phyloP scores from a whole-genome alignment of 2,888 invertebrate genomes.

The Mantis religiosa region DNA sequence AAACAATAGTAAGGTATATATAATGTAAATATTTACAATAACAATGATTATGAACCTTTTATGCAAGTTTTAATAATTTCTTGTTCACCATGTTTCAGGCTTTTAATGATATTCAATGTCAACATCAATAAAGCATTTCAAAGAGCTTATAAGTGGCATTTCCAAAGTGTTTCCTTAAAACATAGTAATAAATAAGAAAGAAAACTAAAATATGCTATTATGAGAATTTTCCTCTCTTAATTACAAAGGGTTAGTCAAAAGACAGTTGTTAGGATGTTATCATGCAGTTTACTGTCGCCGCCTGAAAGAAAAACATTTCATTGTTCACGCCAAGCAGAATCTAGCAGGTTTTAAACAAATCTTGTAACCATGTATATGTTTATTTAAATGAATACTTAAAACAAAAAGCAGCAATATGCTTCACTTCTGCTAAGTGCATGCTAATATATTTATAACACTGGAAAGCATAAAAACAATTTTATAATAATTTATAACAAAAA shows the following conservation, averaged over 20 bases:
- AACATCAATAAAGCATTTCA: background rate
- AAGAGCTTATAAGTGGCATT: background rate
- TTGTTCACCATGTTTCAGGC: background rate
- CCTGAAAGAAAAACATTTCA: conserved; percentile 29
- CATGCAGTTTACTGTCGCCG: conserved; percentile 32
- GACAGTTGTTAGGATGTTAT: conserved; percentile 8
- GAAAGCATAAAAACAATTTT: background rate
- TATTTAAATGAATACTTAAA: background rate
- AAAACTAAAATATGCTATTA: background rate
- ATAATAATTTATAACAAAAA: background rate
- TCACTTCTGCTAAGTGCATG: background rate
- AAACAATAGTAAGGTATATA: too few relatives aligned
- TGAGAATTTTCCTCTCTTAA: background rate
- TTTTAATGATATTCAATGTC: background rate
- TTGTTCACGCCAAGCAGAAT: conserved; percentile 21
- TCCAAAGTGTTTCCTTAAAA: background rate
- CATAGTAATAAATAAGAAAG: background rate
- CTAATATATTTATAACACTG: background rate
- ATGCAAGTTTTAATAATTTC: too few relatives aligned
- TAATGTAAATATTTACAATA: too few relatives aligned
- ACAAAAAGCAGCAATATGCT: background rate
- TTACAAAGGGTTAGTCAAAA: background rate
- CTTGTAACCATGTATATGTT: background rate
- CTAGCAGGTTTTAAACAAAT: background rate
- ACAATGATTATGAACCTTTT: too few relatives aligned